phyloP scores from a whole-genome alignment of 1,140 invertebrate genomes.

The Calliopsis andreniformis region DNA sequence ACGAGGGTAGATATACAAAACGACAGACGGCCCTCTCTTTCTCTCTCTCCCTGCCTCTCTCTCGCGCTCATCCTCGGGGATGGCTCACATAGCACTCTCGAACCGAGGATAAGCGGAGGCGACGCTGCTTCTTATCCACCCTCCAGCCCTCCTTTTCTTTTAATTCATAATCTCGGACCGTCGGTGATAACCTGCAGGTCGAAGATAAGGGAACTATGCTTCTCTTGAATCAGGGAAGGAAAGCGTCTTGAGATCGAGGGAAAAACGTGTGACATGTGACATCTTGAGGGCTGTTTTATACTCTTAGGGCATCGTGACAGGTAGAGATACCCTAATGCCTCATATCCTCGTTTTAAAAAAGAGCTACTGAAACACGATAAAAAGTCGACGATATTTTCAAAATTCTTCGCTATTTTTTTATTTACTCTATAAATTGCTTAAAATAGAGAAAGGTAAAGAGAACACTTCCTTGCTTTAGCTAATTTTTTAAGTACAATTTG shows the following conservation, averaged over 20 bases:
- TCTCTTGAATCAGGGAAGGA: background rate
- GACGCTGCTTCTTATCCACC: conserved; percentile 48
- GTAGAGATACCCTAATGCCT: too few relatives aligned
- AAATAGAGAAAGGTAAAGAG: too few relatives aligned
- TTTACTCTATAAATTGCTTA: too few relatives aligned
- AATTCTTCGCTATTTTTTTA: too few relatives aligned
- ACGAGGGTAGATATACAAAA: conserved; percentile 71
- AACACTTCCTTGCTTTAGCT: too few relatives aligned
- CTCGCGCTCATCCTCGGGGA: conserved; percentile 10
- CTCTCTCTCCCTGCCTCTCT: background rate
- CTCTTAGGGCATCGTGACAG: too few relatives aligned
- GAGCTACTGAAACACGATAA: too few relatives aligned
- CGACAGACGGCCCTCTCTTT: conserved; percentile 62
- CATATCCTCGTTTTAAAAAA: too few relatives aligned
- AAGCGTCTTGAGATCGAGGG: conserved; percentile 40
- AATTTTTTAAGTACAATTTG: too few relatives aligned
- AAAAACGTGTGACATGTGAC: too few relatives aligned
- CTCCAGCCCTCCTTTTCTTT: conserved; percentile 45
- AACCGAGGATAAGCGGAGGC: conserved; percentile 42
- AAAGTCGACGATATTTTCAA: too few relatives aligned
- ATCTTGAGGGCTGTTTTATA: too few relatives aligned
- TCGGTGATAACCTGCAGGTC: conserved; percentile 56
- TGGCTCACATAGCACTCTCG: conserved; percentile 25
- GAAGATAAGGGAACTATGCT: conserved; percentile 58
- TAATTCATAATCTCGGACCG: conserved; percentile 62